Evolutionary conservation across 2,797 vertebrate species (phyloP).

Genomic region (Channa striata): DNA sequence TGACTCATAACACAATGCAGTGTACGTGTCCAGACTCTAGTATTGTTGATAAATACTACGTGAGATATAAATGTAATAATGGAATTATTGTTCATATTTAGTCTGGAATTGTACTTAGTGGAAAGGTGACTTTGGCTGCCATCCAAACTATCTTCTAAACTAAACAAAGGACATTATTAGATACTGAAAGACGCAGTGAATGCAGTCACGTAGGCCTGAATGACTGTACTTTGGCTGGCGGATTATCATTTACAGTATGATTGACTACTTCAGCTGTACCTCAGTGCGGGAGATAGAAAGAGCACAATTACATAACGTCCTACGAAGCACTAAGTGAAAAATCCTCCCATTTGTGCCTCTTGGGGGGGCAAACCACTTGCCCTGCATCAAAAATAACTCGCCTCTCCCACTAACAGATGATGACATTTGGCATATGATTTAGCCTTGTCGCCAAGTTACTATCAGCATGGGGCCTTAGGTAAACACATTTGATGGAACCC

Average conservation of each 20-base stretch:
- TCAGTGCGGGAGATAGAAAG: constrained; percentile 13
- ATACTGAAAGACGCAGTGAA: constrained; percentile 47
- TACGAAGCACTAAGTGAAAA: constrained; percentile 37
- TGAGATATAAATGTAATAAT: constrained; percentile 23
- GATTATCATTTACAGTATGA: constrained; percentile 50
- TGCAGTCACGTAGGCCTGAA: constrained; percentile 74
- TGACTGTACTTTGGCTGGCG: constrained; percentile 21
- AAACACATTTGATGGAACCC: constrained; percentile 81
- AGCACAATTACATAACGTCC: constrained; percentile 51
- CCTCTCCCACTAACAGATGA: constrained; percentile 74
- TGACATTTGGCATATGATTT: constrained; percentile 82
- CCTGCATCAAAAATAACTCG: constrained; percentile 72
- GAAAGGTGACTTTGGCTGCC: constrained; percentile 59
- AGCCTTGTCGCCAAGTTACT: constrained; percentile 79
- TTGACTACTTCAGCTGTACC: constrained; percentile 32
- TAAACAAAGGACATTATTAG: constrained; percentile 60
- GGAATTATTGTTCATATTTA: constrained; percentile 46
- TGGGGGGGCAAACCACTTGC: constrained; percentile 64
- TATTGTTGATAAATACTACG: constrained; percentile 26
- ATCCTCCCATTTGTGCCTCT: constrained; percentile 46
- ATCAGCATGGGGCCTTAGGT: constrained; percentile 75
- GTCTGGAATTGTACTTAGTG: constrained; percentile 41
- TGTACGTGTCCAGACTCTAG: constrained; percentile 41
- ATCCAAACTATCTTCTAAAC: constrained; percentile 54
- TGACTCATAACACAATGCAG: constrained; percentile 3